Percentiles rank a stretch among this genome's conserved stretches.
Conservation (phyloP, 2,888 invertebrate species). For the Piscicola geometra region DNA sequence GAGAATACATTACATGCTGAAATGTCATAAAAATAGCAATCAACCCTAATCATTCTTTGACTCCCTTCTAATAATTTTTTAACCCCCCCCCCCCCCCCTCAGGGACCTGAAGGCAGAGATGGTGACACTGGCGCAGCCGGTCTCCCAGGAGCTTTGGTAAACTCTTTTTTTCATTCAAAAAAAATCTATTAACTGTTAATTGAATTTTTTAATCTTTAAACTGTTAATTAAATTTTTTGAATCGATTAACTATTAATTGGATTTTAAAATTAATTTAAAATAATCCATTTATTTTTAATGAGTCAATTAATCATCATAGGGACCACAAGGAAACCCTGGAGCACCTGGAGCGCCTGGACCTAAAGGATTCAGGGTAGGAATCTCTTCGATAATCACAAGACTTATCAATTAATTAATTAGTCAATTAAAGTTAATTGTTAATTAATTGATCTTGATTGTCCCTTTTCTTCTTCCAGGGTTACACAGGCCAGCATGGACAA, state of each 20-base stretch:
- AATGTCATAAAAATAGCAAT: too few species aligned
- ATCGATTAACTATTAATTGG: too few species aligned
- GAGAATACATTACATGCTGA: too few species aligned
- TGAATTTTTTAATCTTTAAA: neutral
- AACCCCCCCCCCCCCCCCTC: too few species aligned
- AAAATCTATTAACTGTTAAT: too few species aligned
- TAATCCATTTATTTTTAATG: too few species aligned
- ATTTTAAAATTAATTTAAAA: too few species aligned
- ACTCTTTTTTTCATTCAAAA: neutral
- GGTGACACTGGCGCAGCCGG: constrained; percentile 25
- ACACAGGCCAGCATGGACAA: constrained; percentile 34
- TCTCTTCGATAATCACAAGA: neutral
- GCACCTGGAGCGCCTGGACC: constrained; percentile 30
- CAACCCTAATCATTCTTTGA: too few species aligned
- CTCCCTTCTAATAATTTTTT: too few species aligned
- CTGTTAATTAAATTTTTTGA: neutral
- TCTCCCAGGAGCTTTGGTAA: constrained; percentile 29
- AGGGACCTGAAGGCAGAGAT: constrained; percentile 33
- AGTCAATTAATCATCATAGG: constrained; percentile 11
- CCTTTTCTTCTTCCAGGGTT: constrained; percentile 24
- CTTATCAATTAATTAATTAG: too few species aligned
- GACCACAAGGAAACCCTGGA: constrained; percentile 24
- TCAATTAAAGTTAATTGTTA: neutral
- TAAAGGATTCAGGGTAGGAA: constrained; percentile 33
- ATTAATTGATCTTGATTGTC: neutral